Percentiles rank a stretch among this genome's conserved stretches.
These are phyloP conservation scores for Lynx canadensis DNA, from an alignment of 2,113 vertebrate genomes.

Conservation along the genomic window DNA sequence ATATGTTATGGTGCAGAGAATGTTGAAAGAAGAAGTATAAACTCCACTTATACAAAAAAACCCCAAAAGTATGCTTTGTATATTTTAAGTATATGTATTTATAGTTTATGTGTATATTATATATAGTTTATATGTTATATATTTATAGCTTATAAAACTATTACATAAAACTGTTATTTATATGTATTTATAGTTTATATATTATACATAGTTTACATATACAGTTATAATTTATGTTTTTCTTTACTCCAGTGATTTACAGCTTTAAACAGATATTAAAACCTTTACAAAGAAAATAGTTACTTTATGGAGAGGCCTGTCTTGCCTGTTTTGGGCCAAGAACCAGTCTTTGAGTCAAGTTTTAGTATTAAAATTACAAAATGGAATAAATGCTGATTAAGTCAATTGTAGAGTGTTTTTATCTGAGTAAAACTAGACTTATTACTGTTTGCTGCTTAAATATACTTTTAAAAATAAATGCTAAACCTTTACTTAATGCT, in stretches of 20 bases:
- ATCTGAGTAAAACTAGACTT: neutral
- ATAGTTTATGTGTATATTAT: neutral
- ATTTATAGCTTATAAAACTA: neutral
- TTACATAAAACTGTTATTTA: neutral
- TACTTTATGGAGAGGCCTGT: conserved; percentile 16
- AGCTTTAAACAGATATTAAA: conserved; percentile 53
- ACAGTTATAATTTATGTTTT: conserved; percentile 34
- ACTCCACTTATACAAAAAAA: neutral
- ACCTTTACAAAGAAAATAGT: conserved; percentile 43
- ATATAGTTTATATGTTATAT: neutral
- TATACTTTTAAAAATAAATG: conserved; percentile 7
- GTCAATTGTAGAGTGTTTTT: neutral
- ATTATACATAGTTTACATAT: neutral
- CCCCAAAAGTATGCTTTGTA: neutral
- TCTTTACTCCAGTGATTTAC: neutral
- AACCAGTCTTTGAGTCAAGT: neutral
- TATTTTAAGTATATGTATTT: neutral
- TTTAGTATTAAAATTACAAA: conserved; percentile 37
- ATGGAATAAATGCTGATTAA: neutral
- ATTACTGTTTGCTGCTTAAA: neutral
- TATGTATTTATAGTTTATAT: neutral
- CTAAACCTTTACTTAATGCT: neutral
- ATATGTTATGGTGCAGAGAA: neutral
- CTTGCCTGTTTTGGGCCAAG: neutral
- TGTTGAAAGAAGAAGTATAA: conserved; percentile 19